These are phyloP conservation scores for Scophthalmus maximus DNA, from an alignment of 2,113 vertebrate genomes.

Conservation along the genomic window DNA sequence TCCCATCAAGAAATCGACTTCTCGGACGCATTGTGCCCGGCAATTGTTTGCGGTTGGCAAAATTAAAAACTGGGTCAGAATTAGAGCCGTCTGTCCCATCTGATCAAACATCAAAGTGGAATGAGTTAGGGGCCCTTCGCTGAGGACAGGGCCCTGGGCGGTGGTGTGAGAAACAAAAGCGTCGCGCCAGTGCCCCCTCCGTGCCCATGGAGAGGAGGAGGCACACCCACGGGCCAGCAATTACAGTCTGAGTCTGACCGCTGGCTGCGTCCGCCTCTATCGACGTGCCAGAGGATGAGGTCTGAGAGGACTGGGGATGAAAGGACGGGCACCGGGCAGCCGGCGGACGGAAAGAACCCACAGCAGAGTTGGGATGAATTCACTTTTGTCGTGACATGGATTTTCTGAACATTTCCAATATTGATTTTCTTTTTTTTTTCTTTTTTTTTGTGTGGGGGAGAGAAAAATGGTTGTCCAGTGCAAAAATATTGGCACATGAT, in stretches of 20 bases:
- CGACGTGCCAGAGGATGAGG: conserved; percentile 20
- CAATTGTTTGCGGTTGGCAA: conserved; percentile 5
- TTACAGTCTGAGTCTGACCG: conserved; percentile 34
- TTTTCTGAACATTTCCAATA: conserved; percentile 25
- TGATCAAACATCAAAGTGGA: conserved; percentile 37
- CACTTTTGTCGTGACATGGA: conserved; percentile 1
- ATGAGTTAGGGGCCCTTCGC: conserved; percentile 26
- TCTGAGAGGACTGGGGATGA: conserved; percentile 33
- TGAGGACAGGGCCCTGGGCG: conserved; percentile 25
- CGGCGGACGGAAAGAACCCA: conserved; percentile 29
- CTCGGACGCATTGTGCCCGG: not conserved
- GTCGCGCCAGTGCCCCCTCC: not conserved
- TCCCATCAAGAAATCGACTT: conserved; percentile 10
- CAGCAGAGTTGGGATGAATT: conserved; percentile 27
- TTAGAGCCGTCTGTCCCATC: conserved; percentile 10
- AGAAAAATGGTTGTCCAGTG: not conserved
- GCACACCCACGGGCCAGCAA: conserved; percentile 43
- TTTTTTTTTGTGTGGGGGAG: not conserved
- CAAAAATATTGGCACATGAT: conserved; percentile 2
- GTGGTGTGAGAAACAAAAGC: conserved; percentile 47
- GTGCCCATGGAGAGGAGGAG: conserved; percentile 25
- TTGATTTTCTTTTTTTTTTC: conserved; percentile 15
- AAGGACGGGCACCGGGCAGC: conserved; percentile 18
- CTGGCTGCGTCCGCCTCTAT: conserved; percentile 20
- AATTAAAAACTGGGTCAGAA: conserved; percentile 29